Base-by-base conservation (phyloP, 2,888 invertebrate species). In the Trichogramma evanescens region DNA sequence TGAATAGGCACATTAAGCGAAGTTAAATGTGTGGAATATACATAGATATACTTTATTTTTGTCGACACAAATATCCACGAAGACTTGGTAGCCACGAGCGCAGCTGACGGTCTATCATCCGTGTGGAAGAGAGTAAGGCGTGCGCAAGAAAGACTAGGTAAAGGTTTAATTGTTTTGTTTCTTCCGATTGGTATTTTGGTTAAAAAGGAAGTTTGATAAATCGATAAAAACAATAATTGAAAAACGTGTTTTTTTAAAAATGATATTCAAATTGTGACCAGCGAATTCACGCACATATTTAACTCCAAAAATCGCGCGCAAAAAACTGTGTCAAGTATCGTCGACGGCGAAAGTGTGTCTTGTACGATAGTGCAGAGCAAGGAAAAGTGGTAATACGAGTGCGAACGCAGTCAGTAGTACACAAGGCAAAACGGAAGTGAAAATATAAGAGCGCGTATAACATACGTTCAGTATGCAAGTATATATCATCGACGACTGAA, bases 11-110 rank as follows among this genome's bases (percentile, higher is more conserved):
- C 26, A 26, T 26, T 26, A 26, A 26, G 26, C 26, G 3, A 26
- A 26, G 26, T 26, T 26, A 26, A 26, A 26, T 13, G 62, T 42
- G 56, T 62, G 63, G 52, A 58, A 68, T 71, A 68, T 70, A 70
- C 70, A 68, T 66, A 71, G 74, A 75, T 75, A 74, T 71, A 70
- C 73, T 76, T 77, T 77, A 77, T 77, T 77, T 77, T 77, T 71
- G 75, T 77, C 77, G 70, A 71, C 75, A 73, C 73, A 71, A 75
- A 76, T 76, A 74, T 72, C 71, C 71, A 68, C 67, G 63, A 57
- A 56, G 50, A 52, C 57, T 10, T 48, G 13, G 46, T 62, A 63
- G 64, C 61, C 60, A 64, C 61, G 26, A 56, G 58, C 26, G 61
- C 59, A 54, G 26, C 42, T 50, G 10, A 41, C 49, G 39, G 26